Conservation (phyloP, 2,797 vertebrate species). For the Anguilla obscura region DNA sequence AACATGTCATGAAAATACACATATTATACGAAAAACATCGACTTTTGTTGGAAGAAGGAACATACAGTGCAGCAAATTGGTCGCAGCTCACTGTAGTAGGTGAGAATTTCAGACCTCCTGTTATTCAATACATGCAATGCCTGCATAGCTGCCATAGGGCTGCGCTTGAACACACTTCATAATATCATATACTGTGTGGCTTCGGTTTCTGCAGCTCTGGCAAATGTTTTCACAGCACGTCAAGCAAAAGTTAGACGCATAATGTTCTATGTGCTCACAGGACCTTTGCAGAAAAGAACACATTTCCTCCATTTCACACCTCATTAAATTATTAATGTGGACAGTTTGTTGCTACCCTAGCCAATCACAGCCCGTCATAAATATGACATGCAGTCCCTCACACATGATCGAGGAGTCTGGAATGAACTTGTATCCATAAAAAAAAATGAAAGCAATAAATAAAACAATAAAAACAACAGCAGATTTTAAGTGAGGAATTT, state of each 20-base stretch:
- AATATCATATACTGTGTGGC: background rate
- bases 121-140: background rate
- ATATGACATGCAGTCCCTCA: background rate
- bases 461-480: background rate
- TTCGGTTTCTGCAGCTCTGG: background rate
- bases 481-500: background rate
- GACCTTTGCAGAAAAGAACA: background rate
- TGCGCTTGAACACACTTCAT: background rate
- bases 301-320: background rate
- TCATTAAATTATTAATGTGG: background rate
- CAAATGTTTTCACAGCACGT: background rate
- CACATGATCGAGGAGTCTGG: background rate
- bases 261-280: background rate
- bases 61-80: background rate
- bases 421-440: too few species aligned
- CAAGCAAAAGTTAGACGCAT: background rate
- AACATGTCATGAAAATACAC: background rate
- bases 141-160: background rate
- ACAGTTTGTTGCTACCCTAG: background rate
- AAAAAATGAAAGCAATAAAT: background rate
- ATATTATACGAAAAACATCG: background rate
- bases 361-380: background rate
- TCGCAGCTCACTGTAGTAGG: background rate
- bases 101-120: background rate
- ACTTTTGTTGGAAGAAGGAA: background rate